Base-by-base conservation (phyloP, 2,113 vertebrate genomes). In the Hylia prasina region DNA sequence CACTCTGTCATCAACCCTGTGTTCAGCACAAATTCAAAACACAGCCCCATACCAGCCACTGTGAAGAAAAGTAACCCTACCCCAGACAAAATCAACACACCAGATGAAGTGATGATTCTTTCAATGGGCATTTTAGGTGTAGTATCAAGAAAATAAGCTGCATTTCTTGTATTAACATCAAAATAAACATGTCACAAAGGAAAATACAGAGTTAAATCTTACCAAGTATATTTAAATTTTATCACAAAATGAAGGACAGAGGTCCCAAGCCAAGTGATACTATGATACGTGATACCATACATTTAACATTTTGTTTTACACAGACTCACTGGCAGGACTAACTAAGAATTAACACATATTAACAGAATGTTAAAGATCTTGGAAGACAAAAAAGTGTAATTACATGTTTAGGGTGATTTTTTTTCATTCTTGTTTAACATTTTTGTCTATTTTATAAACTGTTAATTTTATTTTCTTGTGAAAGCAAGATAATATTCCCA, bases 1-100 rank as follows among this genome's bases (percentile, higher is more conserved):
- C 10, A 42, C 17, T 37, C 0, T 31, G 0, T 37, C 37, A 15
- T 50, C 37, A 33, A 19, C 21, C 3, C 19, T 13, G 5, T 42
- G 31, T 37, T 57, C 35, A 57, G 13, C 35, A 57, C 21, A 65
- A 57, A 72, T 50, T 13, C 25, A 22, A 56, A 71, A 15, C 27
- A 27, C 2, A 33, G 12, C 12, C 25, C 22, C 2, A 6, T 28
- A 2, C 3, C 22, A 54, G 13, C 15, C n/a, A 23, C 27, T 24
- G 18, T 35, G 35, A 44, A 50, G 18, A 65, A 37, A 51, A 51
- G 7, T 28, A 42, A 64, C 14, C 9, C 11, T 37, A 33, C 4
- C 4, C 12, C 27, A 37, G 27, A 5, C 4, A 33, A 73, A 51
- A 58, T 7, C 37, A 65, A 15, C 15, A 24, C 3, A 15, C 8